These are phyloP conservation scores for Lysandra bellargus DNA, from an alignment of 2,888 invertebrate genomes.

Conservation along the genomic window DNA sequence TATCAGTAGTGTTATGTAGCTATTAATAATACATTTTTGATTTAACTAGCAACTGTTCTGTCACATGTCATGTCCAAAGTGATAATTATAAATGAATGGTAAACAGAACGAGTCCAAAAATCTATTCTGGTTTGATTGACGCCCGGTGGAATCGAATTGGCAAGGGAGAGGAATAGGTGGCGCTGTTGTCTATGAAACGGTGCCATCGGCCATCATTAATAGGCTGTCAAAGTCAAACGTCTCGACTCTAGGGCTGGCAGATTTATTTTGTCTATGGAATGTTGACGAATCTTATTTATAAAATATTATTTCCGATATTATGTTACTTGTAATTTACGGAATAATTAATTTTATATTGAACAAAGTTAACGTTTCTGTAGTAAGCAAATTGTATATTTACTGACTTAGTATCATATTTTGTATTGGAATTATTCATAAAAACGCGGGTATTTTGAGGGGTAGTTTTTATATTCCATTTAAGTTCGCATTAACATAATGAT, in stretches of 20 bases:
- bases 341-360: neutral
- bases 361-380: neutral
- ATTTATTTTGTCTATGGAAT: constrained; percentile 4
- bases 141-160: constrained; percentile 51
- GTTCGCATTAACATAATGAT: neutral
- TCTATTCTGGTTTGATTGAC: constrained; percentile 47
- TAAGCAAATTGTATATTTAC: neutral
- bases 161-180: constrained; percentile 48
- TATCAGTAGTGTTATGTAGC: constrained; percentile 5
- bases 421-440: neutral
- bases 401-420: neutral
- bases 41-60: constrained; percentile 31
- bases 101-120: constrained; percentile 42
- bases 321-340: neutral
- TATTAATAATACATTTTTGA: constrained; percentile 19
- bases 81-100: constrained; percentile 42
- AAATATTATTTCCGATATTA: neutral
- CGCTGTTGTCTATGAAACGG: constrained; percentile 44
- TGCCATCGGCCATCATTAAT: constrained; percentile 52
- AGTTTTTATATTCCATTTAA: neutral
- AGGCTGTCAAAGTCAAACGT: constrained; percentile 53
- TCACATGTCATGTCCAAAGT: constrained; percentile 41
- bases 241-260: constrained; percentile 36
- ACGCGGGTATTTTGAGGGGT: neutral
- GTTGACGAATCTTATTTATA: neutral